Evolutionary conservation across 2,888 invertebrate genomes (phyloP), one percentile per base, ranked within the genome.

Genomic region (Ormia ochracea): DNA sequence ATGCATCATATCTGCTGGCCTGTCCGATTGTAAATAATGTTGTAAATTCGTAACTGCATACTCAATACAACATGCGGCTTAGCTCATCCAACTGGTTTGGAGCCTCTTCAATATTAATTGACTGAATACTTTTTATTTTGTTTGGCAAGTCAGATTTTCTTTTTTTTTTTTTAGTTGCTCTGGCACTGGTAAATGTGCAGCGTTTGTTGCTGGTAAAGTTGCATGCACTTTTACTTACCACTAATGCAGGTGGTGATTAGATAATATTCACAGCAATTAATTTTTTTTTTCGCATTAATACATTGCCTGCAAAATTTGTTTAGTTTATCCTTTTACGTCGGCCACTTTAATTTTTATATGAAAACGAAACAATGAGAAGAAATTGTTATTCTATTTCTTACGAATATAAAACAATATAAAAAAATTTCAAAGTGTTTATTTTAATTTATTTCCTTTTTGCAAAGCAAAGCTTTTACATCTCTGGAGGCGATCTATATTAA

Each of bases 41-140:
- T 72, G 70, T 72, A 72, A 52, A 43, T 50, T 52, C 61, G 52
- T 41, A 45, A 59, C 28, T n/a, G n/a, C n/a, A n/a, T 59, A 61
- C 43, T 78, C 58, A 9, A 52, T 31, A 48, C 28, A 45, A 33
- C 38, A 73, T 58, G 17, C 43, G 41, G 33, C 28, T 38, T 36
- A 43, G 45, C 59, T 54, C 73, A 69, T 48, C 41, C 68, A 52
- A 68, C 63, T 74, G 68, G 78, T 74, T 78, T 58, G 36, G 69
- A 78, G 74, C 68, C 69, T 78, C 78, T 78, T 78, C 78, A 65
- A 63, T 78, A 78, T 74, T 78, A 78, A 78, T 74, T 78, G 78
- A 78, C 69, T 78, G 38, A n/a, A 31, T 41, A 54, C 45, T 59
- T 52, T 36, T 63, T 41, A n/a, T 61, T 58, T 43, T n/a, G n/a